Evolutionary conservation across 2,888 invertebrate species (phyloP).

Genomic region (Trissoscelio sp.): DNA sequence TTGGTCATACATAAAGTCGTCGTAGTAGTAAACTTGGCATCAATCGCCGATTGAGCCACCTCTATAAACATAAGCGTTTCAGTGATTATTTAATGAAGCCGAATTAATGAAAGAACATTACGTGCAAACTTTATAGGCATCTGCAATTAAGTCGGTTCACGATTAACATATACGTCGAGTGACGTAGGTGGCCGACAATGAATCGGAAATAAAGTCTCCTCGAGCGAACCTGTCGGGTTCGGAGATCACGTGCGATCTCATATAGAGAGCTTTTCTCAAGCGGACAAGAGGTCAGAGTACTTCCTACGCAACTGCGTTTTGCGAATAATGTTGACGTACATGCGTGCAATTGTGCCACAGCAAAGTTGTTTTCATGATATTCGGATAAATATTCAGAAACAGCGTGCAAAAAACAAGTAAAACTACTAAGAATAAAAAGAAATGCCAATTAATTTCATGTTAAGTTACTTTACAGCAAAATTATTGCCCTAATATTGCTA

Average conservation of each 20-base stretch:
- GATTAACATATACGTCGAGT: constrained; percentile 61
- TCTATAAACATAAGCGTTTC: constrained; percentile 35
- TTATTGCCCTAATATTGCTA: too few relatives aligned
- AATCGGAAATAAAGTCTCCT: constrained; percentile 65
- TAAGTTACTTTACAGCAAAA: too few relatives aligned
- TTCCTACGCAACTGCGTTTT: constrained; percentile 77
- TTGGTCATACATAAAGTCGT: constrained; percentile 32
- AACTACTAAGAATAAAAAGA: too few relatives aligned
- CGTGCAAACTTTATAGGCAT: constrained; percentile 55
- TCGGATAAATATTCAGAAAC: too few relatives aligned
- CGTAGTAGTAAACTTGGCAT: constrained; percentile 29
- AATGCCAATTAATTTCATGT: too few relatives aligned
- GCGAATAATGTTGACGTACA: constrained; percentile 52
- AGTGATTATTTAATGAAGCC: constrained; percentile 47
- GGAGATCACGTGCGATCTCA: constrained; percentile 76
- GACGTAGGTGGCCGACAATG: constrained; percentile 67
- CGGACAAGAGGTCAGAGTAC: constrained; percentile 82
- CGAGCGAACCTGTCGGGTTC: constrained; percentile 72
- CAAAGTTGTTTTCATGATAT: neutral
- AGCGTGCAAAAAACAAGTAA: too few relatives aligned
- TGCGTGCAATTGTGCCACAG: constrained; percentile 22
- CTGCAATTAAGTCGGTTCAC: constrained; percentile 59
- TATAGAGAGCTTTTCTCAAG: constrained; percentile 76
- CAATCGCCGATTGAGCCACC: constrained; percentile 9
- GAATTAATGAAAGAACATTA: constrained; percentile 64